Percentiles rank a stretch among this genome's conserved stretches.
These are phyloP conservation scores for Drosophila limbata DNA, from an alignment of 2,888 invertebrate genomes.

Conservation along the genomic window DNA sequence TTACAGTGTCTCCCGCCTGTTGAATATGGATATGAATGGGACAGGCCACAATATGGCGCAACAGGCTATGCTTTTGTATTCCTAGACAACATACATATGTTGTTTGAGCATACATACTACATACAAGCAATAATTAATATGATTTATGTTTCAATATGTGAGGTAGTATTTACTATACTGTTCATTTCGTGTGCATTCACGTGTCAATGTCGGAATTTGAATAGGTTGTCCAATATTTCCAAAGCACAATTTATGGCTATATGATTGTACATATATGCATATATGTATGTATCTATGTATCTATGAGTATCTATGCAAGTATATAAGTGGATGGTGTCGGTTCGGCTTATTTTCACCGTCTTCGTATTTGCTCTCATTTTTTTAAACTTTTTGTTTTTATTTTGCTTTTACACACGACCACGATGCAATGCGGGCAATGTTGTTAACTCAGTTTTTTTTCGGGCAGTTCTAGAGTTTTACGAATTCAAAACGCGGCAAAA, in stretches of 20 bases:
- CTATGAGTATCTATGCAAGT: constrained; percentile 4
- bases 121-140: constrained; percentile 7
- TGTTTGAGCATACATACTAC: not conserved
- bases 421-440: not conserved
- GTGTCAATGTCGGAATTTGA: constrained; percentile 8
- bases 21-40: constrained; percentile 68
- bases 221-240: not conserved
- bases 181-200: not conserved
- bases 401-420: constrained; percentile 26
- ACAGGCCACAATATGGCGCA: constrained; percentile 48
- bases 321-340: constrained; percentile 43
- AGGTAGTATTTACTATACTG: not conserved
- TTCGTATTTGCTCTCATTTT: constrained; percentile 54
- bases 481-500: not conserved
- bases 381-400: constrained; percentile 49
- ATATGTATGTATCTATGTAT: not conserved
- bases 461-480: not conserved
- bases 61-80: constrained; percentile 55
- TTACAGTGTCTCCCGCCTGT: constrained; percentile 75
- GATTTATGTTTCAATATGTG: not conserved
- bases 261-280: not conserved
- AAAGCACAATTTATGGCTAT: constrained; percentile 3
- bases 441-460: too few species aligned
- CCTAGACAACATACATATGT: constrained; percentile 4
- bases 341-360: constrained; percentile 38